Percentiles rank a stretch among this genome's conserved stretches.
These are phyloP conservation scores for Ciona savignyi DNA, from an alignment of 23 tunicate species.

Conservation along the genomic window DNA sequence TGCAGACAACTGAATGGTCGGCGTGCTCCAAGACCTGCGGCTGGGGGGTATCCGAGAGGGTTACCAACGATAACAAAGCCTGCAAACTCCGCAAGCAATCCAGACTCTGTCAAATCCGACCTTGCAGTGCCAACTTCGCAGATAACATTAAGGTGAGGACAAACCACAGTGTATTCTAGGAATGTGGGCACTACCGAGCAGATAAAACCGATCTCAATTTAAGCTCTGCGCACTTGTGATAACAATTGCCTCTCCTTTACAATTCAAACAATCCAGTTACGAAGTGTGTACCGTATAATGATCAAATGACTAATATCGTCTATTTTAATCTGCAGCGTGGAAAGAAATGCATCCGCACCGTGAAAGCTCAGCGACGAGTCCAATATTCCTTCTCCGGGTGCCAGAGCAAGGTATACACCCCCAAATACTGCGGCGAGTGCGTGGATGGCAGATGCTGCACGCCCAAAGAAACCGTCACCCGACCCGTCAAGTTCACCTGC, in stretches of 20 bases:
- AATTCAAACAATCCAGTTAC: too few relatives aligned
- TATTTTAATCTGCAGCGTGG: slow-evolving; percentile 46
- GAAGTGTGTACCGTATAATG: too few relatives aligned
- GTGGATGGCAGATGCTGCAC: slow-evolving; percentile 70
- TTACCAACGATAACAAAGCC: slow-evolving; percentile 46
- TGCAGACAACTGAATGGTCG: slow-evolving; percentile 85
- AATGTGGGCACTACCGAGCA: too few relatives aligned
- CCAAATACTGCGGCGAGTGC: slow-evolving; percentile 81
- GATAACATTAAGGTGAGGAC: slow-evolving; percentile 46
- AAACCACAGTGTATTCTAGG: too few relatives aligned
- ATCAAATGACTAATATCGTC: too few relatives aligned
- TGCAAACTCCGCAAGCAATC: slow-evolving; percentile 68
- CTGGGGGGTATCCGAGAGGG: slow-evolving; percentile 82
- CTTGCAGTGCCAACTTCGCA: slow-evolving; percentile 27
- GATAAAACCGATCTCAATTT: too few relatives aligned
- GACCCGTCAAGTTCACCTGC: slow-evolving; percentile 60
- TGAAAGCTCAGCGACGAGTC: slow-evolving; percentile 47
- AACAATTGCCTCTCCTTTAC: too few relatives aligned
- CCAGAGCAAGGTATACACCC: slow-evolving; percentile 72
- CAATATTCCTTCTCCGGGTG: slow-evolving; percentile 78
- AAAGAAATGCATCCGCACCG: slow-evolving; percentile 58
- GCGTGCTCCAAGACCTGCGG: slow-evolving; percentile 82
- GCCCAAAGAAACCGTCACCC: slow-evolving; percentile 58
- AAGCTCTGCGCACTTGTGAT: too few relatives aligned
- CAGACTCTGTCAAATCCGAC: slow-evolving; percentile 76